Evolutionary conservation across 2,113 vertebrate genomes (phyloP), one percentile per base, ranked within the genome.

Genomic region (Cichladusa arquata): DNA sequence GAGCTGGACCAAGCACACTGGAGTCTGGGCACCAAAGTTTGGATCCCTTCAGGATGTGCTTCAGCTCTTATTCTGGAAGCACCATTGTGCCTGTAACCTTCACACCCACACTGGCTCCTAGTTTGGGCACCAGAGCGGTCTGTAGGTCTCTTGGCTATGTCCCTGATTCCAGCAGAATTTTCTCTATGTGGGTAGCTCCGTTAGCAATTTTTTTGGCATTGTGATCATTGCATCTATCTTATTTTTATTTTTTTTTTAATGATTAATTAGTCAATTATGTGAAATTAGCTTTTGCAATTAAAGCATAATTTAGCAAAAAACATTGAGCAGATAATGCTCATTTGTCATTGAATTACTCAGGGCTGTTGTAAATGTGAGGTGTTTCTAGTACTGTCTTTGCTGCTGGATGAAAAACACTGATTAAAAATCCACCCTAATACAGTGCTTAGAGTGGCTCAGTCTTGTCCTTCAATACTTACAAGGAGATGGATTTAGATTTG

Each of bases 221-320:
- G 38, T 80, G 70, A 65, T 92, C 1, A 1, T 77, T 86, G 50
- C 45, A 29, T 88, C 54, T 88, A 76, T 92, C 69, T 93, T 86
- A 14, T 92, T 86, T 95, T 94, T 34, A 19, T 73, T 81, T 95
- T 73, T 81, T 95, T 93, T 86, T 93, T 28, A 17, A 77, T 91
- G 81, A 95, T 96, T 93, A 95, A 96, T 96, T 92, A 84, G 90
- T 92, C 92, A 81, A 92, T 94, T 94, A 85, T 69, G 92, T 89
- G 51, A 95, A 95, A 97, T 96, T 88, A 96, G 51, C 84, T 92
- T 91, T 94, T 93, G 81, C 90, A 95, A 93, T 97, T 96, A 96
- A 93, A 84, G 44, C 12, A 70, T 93, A 88, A 96, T 92, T 96
- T 96, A 93, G 88, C 51, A 74, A 88, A 93, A 97, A 95, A 26